These are phyloP conservation scores for Hoplostethus atlanticus DNA, from an alignment of 2,797 vertebrate genomes.

Conservation along the genomic window DNA sequence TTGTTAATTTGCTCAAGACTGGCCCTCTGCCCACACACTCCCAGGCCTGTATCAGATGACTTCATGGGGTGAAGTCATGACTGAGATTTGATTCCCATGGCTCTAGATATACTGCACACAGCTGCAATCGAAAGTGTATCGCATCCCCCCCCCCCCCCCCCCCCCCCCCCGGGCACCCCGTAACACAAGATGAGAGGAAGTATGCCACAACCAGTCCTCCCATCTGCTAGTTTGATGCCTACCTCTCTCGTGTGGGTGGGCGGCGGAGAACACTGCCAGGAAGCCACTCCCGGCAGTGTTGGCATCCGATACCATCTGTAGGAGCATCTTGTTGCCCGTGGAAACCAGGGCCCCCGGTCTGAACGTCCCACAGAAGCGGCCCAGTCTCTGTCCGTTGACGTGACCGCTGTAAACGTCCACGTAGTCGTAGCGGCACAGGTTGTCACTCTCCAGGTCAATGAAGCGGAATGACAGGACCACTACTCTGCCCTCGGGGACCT, in stretches of 20 bases:
- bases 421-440: constrained; percentile 95
- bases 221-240: constrained; percentile 45
- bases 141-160: no score
- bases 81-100: constrained; percentile 17
- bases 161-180: background rate
- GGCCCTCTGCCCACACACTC: constrained; percentile 32
- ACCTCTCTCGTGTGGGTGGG: constrained; percentile 95
- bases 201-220: background rate
- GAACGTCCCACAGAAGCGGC: constrained; percentile 96
- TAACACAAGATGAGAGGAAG: background rate
- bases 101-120: constrained; percentile 23
- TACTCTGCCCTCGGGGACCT: constrained; percentile 97
- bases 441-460: constrained; percentile 95
- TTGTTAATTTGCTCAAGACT: constrained; percentile 45
- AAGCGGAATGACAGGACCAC: constrained; percentile 94
- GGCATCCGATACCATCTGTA: constrained; percentile 97
- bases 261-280: constrained; percentile 93
- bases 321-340: constrained; percentile 95
- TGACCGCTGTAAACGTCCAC: constrained; percentile 96
- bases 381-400: constrained; percentile 89
- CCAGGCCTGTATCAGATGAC: constrained; percentile 5
- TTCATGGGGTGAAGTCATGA: constrained; percentile 31
- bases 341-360: constrained; percentile 95
- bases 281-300: constrained; percentile 98
- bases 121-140: background rate